Evolutionary conservation across 1,140 invertebrate species (phyloP), one percentile per base, ranked within the genome.

Genomic region (Euschistus heros): DNA sequence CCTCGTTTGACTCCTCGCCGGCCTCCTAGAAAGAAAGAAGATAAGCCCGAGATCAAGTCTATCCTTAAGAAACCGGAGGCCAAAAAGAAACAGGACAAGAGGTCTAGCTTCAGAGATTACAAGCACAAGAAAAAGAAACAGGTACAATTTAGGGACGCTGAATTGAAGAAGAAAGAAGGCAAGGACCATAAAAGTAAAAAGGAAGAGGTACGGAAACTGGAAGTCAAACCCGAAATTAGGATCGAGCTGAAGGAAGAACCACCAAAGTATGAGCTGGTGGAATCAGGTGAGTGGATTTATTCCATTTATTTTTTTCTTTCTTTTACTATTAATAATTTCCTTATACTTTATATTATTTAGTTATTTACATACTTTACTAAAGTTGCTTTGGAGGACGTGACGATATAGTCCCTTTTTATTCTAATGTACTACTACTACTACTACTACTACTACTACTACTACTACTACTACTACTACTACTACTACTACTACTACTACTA

Each of bases 61-160:
- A 86, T 86, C 69, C 73, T 86, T 66, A 86, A 86, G 73, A 85
- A 86, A 73, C 82, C 82, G 73, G 33, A 27, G 20, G 62, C 20
- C 26, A 50, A 46, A 55, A 63, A 62, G 26, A 24, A 18, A 14
- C 61, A 7, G n/a, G 22, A 57, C 33, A 42, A 66, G 68, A 70
- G 55, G 72, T 72, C 71, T 62, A 69, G 17, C 27, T 71, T 70
- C 46, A 65, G 68, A 50, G 70, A 71, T 46, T 70, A 62, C 65
- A 68, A 68, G 18, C 67, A 70, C 20, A 66, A 71, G 54, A 70
- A 69, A 61, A 74, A 74, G 70, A 74, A 74, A 61, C 73, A 74
- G 64, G 73, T 74, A n/a, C 73, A 74, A 66, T 74, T 74, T 64
- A 71, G 70, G 55, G 69, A 62, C 42, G 59, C 68, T 42, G n/a